Conservation (phyloP, 2,888 invertebrate genomes). For the Rhodophaea formosa region DNA sequence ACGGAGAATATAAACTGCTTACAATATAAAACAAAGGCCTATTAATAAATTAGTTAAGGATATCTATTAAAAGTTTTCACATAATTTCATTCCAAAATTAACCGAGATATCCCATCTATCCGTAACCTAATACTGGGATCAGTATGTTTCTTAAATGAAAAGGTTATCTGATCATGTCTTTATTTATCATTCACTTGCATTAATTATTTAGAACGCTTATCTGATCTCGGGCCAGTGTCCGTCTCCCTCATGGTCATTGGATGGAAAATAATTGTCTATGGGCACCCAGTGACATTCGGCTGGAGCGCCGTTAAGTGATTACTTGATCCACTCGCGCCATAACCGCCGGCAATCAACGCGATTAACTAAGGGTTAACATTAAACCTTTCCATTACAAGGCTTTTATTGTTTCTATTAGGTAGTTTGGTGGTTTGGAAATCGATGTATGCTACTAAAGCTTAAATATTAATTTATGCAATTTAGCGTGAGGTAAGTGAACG, state of each 20-base stretch:
- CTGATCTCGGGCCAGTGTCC: conserved; percentile 8
- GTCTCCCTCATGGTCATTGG: conserved; percentile 19
- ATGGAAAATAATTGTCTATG: conserved; percentile 19
- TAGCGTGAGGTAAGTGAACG: no score
- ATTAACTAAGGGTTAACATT: conserved; percentile 67
- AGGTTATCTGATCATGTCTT: conserved; percentile 22
- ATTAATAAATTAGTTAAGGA: no score
- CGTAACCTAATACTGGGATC: neutral
- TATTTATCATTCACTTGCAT: conserved; percentile 17
- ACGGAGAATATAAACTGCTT: no score
- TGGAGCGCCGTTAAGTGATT: conserved; percentile 65
- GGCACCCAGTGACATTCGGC: conserved; percentile 29
- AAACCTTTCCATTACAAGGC: conserved; percentile 53
- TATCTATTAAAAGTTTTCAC: no score
- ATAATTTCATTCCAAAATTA: neutral
- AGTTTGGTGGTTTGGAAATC: conserved; percentile 22
- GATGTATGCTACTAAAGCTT: neutral
- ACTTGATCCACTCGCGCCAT: conserved; percentile 58
- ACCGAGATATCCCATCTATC: no score
- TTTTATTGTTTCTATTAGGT: conserved; percentile 33
- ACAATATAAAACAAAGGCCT: no score
- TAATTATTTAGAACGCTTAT: conserved; percentile 15
- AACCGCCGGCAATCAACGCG: conserved; percentile 64
- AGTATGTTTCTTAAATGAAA: conserved; percentile 19
- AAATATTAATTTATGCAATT: no score